Base-by-base conservation (phyloP, 1,140 invertebrate genomes). In the Microplitis mediator region DNA sequence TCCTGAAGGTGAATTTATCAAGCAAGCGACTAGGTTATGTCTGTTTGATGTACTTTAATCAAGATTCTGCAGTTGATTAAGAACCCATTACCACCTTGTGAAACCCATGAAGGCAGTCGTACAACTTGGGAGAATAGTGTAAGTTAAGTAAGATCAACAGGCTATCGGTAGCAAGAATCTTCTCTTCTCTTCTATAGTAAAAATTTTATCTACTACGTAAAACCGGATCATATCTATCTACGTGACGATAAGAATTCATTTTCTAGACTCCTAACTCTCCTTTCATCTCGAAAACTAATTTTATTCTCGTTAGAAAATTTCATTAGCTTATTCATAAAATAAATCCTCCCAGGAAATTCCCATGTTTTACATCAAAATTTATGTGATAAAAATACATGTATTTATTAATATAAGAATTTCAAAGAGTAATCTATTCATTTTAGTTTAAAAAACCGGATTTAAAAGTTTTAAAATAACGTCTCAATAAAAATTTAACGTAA, bases 1-100 rank as follows among this genome's bases (percentile, higher is more conserved):
- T 58, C 23, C 23, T 58, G 3, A 4, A 35, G 31, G 23, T 32
- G 23, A n/a, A 4, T 50, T 50, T 65, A 65, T 65, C 35, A 65
- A 16, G 11, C 34, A 16, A 67, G 23, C 23, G 14, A 50, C 23
- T 50, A 34, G 39, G 39, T 39, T 23, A 51, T 45, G 39, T 31
- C 65, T 50, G 14, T 67, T 67, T 31, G 50, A 67, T 31, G 50
- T 52, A 31, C 36, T 67, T 67, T 67, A 52, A 67, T 67, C 65
- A 52, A 67, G 65, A 67, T 67, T 67, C 50, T 32, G 39, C 14
- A 67, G 65, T 67, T 67, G 65, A 67, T 67, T 67, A 67, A 67
- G 65, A 67, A 23, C 11, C 65, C 65, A 50, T 67, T 67, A 67
- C 65, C 50, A 67, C 50, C 65, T 54, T 54, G 65, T 50, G 39